These are phyloP conservation scores for Drosophila truncata DNA, from an alignment of 1,140 invertebrate genomes.

Conservation along the genomic window DNA sequence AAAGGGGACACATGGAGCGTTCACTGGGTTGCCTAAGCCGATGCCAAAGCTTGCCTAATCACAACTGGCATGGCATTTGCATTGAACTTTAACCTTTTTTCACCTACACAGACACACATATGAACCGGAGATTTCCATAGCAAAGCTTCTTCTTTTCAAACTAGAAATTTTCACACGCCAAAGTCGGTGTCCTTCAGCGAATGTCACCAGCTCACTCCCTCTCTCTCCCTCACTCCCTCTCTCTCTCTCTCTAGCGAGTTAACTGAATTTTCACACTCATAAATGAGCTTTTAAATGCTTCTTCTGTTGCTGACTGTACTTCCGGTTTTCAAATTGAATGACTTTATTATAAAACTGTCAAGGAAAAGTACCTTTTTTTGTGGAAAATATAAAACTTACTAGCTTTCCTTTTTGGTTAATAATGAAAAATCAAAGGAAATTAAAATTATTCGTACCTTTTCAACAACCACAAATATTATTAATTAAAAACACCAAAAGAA, in stretches of 20 bases:
- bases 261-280: slow-evolving; percentile 12
- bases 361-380: too few relatives aligned
- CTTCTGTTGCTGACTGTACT: slow-evolving; percentile 2
- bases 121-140: background rate
- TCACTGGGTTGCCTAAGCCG: slow-evolving; percentile 7
- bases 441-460: too few relatives aligned
- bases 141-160: slow-evolving; percentile 5
- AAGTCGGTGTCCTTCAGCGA: slow-evolving; percentile 37
- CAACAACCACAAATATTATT: too few relatives aligned
- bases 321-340: too few relatives aligned
- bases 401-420: too few relatives aligned
- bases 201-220: slow-evolving; percentile 23
- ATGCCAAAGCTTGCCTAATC: slow-evolving; percentile 30
- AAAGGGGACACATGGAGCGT: background rate
- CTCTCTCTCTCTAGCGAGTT: background rate
- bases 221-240: too few relatives aligned
- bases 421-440: too few relatives aligned
- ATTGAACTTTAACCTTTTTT: slow-evolving; percentile 62
- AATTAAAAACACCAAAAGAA: too few relatives aligned
- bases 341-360: too few relatives aligned
- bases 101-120: slow-evolving; percentile 1
- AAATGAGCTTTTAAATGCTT: slow-evolving; percentile 58
- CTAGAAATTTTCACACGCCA: background rate
- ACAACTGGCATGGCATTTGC: slow-evolving; percentile 28
- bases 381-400: too few relatives aligned